These are phyloP conservation scores for Hydrolagus colliei DNA, from an alignment of 2,797 vertebrate genomes.

Conservation along the genomic window DNA sequence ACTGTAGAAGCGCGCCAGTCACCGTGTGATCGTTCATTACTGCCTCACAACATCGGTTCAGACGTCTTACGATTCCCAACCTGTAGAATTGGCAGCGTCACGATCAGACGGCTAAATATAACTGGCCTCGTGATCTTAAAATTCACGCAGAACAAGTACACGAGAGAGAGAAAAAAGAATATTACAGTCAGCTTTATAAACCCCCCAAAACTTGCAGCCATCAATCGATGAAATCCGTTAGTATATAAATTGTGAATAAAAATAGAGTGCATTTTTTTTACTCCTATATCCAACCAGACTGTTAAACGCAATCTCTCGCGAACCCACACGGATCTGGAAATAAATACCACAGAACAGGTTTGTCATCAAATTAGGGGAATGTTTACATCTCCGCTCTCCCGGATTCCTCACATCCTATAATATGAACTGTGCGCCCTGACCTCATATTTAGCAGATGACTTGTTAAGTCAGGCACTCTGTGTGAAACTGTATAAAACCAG, in stretches of 20 bases:
- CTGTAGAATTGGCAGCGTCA: slow-evolving; percentile 22
- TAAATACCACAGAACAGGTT: too few relatives aligned
- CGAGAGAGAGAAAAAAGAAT: background rate
- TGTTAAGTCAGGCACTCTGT: too few relatives aligned
- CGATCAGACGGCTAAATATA: slow-evolving; percentile 29
- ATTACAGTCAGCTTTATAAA: background rate
- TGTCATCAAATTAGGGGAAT: too few relatives aligned
- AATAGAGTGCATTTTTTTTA: too few relatives aligned
- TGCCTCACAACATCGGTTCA: background rate
- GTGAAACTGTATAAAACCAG: too few relatives aligned
- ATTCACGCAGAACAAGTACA: background rate
- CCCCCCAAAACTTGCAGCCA: background rate
- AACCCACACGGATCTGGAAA: background rate
- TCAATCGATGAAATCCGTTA: background rate
- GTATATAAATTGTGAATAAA: background rate
- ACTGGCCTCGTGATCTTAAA: slow-evolving; percentile 13
- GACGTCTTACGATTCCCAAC: background rate
- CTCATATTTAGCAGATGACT: too few relatives aligned
- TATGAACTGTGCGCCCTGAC: too few relatives aligned
- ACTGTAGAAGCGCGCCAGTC: background rate
- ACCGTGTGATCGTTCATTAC: slow-evolving; percentile 25
- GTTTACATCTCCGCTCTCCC: too few relatives aligned
- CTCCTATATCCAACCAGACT: background rate
- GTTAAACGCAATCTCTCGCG: background rate
- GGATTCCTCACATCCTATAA: too few relatives aligned